phyloP scores from a whole-genome alignment of 2,888 invertebrate species.

The Drosophila hamatofila region DNA sequence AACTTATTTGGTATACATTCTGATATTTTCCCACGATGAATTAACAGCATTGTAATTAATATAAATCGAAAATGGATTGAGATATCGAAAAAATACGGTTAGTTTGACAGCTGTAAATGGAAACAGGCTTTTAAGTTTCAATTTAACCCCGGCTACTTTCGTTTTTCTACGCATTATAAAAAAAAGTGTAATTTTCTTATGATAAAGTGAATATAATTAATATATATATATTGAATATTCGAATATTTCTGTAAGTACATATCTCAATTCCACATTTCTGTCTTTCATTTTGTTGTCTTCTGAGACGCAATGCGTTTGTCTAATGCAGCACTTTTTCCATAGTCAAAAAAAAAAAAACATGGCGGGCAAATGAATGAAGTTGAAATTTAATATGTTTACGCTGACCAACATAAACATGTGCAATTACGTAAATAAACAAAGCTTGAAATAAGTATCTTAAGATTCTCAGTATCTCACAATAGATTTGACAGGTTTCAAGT shows the following conservation, averaged over 20 bases:
- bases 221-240: neutral
- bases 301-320: neutral
- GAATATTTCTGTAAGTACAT: conserved; percentile 4
- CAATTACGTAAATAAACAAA: conserved; percentile 8
- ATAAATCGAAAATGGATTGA: neutral
- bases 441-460: neutral
- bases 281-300: too few species aligned
- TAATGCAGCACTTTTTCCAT: conserved; percentile 9
- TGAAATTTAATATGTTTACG: conserved; percentile 10
- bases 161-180: neutral
- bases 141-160: neutral
- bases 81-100: neutral
- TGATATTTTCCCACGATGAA: too few species aligned
- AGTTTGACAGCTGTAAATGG: neutral
- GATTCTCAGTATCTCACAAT: neutral
- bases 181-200: neutral
- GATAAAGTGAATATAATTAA: conserved; percentile 1
- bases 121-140: conserved; percentile 14
- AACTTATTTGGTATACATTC: neutral
- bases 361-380: conserved; percentile 2
- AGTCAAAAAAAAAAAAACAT: conserved; percentile 5
- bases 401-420: neutral
- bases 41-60: neutral
- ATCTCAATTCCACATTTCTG: too few species aligned
- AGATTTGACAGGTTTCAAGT: neutral